A percentile compares a stretch with the other conserved stretches of the same genome.
These are phyloP conservation scores for Labeo rohita DNA, from an alignment of 2,113 vertebrate genomes.

Conservation along the genomic window DNA sequence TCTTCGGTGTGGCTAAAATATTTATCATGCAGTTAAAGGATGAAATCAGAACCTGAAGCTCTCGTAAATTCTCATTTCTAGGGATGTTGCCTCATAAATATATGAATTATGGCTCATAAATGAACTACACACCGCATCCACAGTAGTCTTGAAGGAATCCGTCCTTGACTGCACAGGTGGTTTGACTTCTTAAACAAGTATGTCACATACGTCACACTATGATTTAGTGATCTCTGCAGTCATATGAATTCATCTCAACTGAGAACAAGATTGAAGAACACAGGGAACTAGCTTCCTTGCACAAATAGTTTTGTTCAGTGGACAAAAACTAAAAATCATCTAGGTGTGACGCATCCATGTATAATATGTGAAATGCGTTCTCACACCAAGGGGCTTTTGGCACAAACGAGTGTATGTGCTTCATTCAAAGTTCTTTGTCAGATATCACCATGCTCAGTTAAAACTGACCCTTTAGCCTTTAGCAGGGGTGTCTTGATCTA, in stretches of 20 bases:
- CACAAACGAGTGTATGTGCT: constrained; percentile 45
- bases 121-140: not conserved
- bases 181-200: not conserved
- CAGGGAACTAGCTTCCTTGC: not conserved
- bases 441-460: constrained; percentile 63
- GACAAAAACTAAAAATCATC: constrained; percentile 27
- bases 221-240: not conserved
- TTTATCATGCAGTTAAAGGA: not conserved
- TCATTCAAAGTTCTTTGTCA: constrained; percentile 49
- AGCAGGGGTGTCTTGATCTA: constrained; percentile 56
- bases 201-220: not conserved
- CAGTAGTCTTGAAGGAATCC: not conserved
- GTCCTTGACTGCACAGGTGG: not conserved
- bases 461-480: constrained; percentile 57
- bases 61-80: not conserved
- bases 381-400: constrained; percentile 60
- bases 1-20: not conserved
- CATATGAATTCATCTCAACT: constrained; percentile 45
- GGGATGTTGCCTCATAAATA: not conserved
- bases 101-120: not conserved
- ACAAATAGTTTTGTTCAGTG: constrained; percentile 11
- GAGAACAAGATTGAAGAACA: constrained; percentile 46
- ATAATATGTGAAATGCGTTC: constrained; percentile 66
- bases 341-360: constrained; percentile 55
- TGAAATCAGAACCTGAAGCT: not conserved